A percentile compares a stretch with the other conserved stretches of the same genome.
These are phyloP conservation scores for Astyanax mexicanus DNA, from an alignment of 2,797 vertebrate species.

Conservation along the genomic window DNA sequence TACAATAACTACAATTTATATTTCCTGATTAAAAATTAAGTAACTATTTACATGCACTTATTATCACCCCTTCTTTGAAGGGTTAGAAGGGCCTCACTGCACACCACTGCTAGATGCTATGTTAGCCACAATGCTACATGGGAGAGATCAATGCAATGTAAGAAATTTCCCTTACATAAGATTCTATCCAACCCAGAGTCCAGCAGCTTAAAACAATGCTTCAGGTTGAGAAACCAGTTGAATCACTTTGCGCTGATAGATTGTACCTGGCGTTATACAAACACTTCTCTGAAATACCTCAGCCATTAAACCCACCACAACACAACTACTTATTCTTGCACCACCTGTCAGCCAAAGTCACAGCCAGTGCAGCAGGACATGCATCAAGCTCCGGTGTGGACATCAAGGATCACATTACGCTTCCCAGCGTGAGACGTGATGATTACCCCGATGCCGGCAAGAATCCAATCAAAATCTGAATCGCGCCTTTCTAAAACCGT, in stretches of 20 bases:
- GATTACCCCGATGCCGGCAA: constrained; percentile 80
- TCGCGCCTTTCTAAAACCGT: constrained; percentile 78
- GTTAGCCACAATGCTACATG: too few relatives aligned
- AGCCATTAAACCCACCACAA: constrained; percentile 30
- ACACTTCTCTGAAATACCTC: constrained; percentile 2
- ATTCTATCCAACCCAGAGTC: not conserved
- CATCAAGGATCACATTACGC: constrained; percentile 83
- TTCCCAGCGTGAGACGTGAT: constrained; percentile 77
- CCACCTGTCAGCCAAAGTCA: constrained; percentile 59
- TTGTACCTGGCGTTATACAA: constrained; percentile 16
- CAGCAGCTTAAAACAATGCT: not conserved
- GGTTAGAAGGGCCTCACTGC: too few relatives aligned
- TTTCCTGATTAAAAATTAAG: too few relatives aligned
- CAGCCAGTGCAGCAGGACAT: constrained; percentile 71
- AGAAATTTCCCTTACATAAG: not conserved
- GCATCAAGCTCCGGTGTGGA: constrained; percentile 75
- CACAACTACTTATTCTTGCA: constrained; percentile 22
- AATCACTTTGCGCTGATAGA: not conserved
- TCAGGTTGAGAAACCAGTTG: not conserved
- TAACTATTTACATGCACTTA: too few relatives aligned
- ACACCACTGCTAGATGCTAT: too few relatives aligned
- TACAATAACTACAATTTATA: too few relatives aligned
- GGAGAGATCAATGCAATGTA: not conserved
- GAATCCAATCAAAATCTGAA: constrained; percentile 85
- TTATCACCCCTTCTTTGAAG: too few relatives aligned